These are phyloP conservation scores for Phaenicophaeus curvirostris DNA, from an alignment of 2,797 vertebrate genomes.

Conservation along the genomic window DNA sequence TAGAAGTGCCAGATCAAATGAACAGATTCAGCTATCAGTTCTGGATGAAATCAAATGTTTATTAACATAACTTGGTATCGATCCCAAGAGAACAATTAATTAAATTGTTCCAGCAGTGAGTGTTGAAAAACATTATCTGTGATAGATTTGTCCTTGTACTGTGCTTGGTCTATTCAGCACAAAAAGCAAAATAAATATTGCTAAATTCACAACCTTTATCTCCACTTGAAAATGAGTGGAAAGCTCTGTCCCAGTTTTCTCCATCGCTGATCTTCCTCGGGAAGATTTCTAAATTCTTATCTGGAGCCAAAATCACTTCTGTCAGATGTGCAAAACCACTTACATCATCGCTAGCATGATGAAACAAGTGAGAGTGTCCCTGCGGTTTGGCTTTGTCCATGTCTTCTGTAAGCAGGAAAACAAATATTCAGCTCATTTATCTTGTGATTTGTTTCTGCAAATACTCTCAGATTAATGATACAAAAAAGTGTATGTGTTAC, in stretches of 20 bases:
- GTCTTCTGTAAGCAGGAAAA: neutral
- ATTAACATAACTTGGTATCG: neutral
- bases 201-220: neutral
- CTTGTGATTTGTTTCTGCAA: neutral
- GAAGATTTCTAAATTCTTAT: neutral
- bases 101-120: neutral
- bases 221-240: neutral
- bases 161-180: neutral
- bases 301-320: neutral
- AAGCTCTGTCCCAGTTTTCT: neutral
- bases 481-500: neutral
- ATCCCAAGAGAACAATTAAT: conserved; percentile 4
- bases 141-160: neutral
- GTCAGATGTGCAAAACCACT: neutral
- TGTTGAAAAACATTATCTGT: neutral
- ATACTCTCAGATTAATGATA: no score
- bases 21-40: neutral
- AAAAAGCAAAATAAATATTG: conserved; percentile 10
- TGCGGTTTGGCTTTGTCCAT: neutral
- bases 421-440: neutral
- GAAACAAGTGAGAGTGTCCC: neutral
- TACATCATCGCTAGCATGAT: neutral
- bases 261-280: neutral
- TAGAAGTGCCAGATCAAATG: neutral
- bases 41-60: neutral